These are phyloP conservation scores for Schizaphis graminum DNA, from an alignment of 2,888 invertebrate species.

Conservation along the genomic window DNA sequence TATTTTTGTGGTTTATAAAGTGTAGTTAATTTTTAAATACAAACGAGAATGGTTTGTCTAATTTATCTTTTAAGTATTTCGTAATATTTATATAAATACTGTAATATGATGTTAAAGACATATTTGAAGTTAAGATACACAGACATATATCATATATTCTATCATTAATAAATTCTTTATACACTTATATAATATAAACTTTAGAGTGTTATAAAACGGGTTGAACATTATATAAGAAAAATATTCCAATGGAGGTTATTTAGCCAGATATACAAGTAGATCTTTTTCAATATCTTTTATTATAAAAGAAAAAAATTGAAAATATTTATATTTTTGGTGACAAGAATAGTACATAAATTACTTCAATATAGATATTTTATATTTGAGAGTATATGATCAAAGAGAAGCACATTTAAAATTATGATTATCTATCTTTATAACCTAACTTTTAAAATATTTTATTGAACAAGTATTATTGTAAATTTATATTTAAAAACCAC, in stretches of 20 bases:
- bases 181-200: not conserved
- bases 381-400: not conserved
- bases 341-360: not conserved
- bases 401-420: not conserved
- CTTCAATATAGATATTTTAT: not conserved
- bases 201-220: not conserved
- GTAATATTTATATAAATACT: not conserved
- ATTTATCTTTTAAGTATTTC: not conserved
- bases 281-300: not conserved
- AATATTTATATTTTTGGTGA: not conserved
- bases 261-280: not conserved
- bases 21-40: not conserved
- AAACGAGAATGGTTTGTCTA: not conserved
- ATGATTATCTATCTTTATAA: not conserved
- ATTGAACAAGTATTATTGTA: not conserved
- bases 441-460: not conserved
- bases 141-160: not conserved
- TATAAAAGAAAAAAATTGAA: not conserved
- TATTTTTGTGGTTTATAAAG: not conserved
- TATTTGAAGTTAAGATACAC: not conserved
- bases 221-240: not conserved
- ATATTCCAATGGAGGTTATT: not conserved
- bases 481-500: not conserved
- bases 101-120: not conserved
- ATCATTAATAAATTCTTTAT: not conserved